These are phyloP conservation scores for Scolopax bukidnonensis DNA, from an alignment of 2,797 vertebrate genomes.

Conservation along the genomic window DNA sequence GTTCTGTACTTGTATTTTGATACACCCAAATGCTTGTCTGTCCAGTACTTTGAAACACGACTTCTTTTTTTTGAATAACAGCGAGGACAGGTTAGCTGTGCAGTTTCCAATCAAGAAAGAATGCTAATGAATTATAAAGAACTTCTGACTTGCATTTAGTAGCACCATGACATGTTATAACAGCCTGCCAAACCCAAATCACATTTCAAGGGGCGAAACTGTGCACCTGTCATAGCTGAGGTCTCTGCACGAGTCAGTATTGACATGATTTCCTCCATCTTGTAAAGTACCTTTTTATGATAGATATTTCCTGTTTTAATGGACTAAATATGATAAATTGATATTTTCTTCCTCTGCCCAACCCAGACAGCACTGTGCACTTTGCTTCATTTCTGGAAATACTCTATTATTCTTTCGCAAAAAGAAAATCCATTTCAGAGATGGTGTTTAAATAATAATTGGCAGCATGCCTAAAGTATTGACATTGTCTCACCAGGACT, in stretches of 20 bases:
- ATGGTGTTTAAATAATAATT: background rate
- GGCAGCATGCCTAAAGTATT: background rate
- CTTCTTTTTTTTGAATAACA: background rate
- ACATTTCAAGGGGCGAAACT: background rate
- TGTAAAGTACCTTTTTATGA: background rate
- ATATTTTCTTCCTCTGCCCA: background rate
- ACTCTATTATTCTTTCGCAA: background rate
- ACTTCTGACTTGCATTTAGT: background rate
- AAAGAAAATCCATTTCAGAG: background rate
- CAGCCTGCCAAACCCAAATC: background rate
- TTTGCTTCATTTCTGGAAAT: background rate
- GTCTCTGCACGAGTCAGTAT: background rate
- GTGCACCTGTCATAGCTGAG: background rate
- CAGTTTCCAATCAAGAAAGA: conserved; percentile 35
- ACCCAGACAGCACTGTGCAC: background rate
- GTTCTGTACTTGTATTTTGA: background rate
- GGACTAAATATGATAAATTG: background rate
- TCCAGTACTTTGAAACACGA: background rate
- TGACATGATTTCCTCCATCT: background rate
- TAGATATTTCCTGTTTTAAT: background rate
- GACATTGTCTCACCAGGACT: background rate
- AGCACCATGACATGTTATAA: background rate
- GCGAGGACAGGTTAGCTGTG: background rate
- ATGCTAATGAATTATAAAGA: conserved; percentile 12
- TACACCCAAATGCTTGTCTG: background rate